Evolutionary conservation across 2,113 vertebrate genomes (phyloP).

Genomic region (Barnardius zonarius): DNA sequence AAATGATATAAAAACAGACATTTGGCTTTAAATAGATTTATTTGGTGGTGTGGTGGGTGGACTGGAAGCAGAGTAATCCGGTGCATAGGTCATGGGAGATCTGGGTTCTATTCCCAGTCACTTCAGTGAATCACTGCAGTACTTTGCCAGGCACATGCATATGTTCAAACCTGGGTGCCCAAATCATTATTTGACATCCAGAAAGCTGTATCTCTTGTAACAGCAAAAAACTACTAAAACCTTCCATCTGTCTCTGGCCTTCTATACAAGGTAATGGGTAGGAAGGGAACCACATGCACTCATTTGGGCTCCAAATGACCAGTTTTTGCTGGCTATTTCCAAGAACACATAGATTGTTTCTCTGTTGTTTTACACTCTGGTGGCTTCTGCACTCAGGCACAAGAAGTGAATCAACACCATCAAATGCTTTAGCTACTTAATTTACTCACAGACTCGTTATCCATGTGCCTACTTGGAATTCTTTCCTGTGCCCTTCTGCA

Average conservation of each 20-base stretch:
- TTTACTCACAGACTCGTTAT: neutral
- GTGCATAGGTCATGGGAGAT: neutral
- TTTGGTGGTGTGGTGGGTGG: neutral
- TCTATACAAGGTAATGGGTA: neutral
- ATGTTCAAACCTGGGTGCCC: neutral
- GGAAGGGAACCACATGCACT: neutral
- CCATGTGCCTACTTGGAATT: neutral
- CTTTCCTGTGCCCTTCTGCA: neutral
- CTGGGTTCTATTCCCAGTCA: neutral
- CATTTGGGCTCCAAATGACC: neutral
- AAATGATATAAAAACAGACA: neutral
- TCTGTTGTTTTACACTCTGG: neutral
- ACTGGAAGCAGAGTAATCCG: neutral
- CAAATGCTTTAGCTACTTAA: neutral
- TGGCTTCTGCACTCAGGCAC: neutral
- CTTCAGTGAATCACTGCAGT: neutral
- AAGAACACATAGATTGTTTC: neutral
- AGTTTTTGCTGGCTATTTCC: neutral
- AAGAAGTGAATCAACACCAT: neutral
- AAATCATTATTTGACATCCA: neutral
- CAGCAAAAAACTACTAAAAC: neutral
- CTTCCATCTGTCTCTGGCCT: neutral
- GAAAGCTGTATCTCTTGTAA: neutral
- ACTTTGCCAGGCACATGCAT: neutral
- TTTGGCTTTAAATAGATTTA: constrained; percentile 30